Percentiles rank a stretch among this genome's conserved stretches.
Evolutionary conservation across 2,888 invertebrate species (phyloP).

Genomic region (Maniola hyperantus): DNA sequence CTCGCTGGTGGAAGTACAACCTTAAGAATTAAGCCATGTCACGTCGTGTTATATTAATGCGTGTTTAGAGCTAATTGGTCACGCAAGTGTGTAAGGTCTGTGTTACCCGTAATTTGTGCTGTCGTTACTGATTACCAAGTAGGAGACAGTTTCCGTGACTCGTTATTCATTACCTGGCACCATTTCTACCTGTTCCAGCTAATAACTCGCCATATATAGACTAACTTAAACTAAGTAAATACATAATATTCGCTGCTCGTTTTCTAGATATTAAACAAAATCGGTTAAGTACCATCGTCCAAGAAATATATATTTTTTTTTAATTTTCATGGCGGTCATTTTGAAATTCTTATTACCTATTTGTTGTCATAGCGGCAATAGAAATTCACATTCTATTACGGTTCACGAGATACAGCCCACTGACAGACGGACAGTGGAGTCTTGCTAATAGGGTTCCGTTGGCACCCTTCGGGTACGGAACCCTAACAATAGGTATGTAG

Average conservation of each 20-base stretch:
- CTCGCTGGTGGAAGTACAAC: neutral
- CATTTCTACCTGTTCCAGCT: neutral
- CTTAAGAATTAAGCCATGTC: neutral
- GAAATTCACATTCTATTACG: no score
- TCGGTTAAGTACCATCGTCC: no score
- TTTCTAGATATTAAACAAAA: neutral
- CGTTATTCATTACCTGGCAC: constrained; percentile 1
- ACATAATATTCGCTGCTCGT: neutral
- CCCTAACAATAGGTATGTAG: no score
- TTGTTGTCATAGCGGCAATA: no score
- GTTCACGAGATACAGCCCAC: no score
- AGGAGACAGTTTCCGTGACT: constrained; percentile 40
- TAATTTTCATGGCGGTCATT: no score
- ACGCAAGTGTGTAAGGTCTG: constrained; percentile 29
- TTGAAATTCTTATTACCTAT: no score
- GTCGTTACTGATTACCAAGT: constrained; percentile 40
- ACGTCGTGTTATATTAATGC: constrained; percentile 26
- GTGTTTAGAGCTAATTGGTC: constrained; percentile 37
- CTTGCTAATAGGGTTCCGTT: no score
- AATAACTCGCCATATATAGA: neutral
- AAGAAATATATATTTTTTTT: no score
- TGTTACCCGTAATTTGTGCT: constrained; percentile 45
- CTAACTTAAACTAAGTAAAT: neutral
- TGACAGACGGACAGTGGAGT: no score
- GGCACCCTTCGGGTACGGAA: no score